These are phyloP conservation scores for Corythoichthys intestinalis DNA, from an alignment of 2,113 vertebrate species.

Conservation along the genomic window DNA sequence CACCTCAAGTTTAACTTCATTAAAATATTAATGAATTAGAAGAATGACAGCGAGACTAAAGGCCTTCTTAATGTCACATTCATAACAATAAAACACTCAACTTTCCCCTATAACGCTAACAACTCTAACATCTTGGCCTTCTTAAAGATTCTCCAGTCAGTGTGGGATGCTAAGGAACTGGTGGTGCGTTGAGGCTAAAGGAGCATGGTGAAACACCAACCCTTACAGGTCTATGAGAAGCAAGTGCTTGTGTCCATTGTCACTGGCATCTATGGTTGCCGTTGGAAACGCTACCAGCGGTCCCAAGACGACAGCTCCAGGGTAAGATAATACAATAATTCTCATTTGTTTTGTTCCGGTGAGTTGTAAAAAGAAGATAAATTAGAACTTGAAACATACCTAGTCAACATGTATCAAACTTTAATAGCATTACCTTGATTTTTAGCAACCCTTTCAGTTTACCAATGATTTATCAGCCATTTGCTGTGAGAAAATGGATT, in stretches of 20 bases:
- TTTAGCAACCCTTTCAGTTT: no score
- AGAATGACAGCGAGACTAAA: no score
- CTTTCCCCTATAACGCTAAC: not conserved
- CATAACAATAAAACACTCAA: no score
- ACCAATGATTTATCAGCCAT: no score
- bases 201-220: slow-evolving; percentile 99
- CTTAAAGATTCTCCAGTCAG: slow-evolving; percentile 68
- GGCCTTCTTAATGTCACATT: no score
- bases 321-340: slow-evolving; percentile 65
- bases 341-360: not conserved
- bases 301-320: slow-evolving; percentile 93
- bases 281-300: slow-evolving; percentile 98
- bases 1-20: no score
- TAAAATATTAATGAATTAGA: no score
- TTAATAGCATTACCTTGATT: no score
- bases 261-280: slow-evolving; percentile 96
- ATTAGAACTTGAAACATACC: no score
- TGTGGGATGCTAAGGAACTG: slow-evolving; percentile 78
- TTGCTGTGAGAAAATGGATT: no score
- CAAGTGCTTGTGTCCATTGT: slow-evolving; percentile 94
- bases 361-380: no score
- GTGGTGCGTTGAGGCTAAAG: slow-evolving; percentile 68
- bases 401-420: no score
- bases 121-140: slow-evolving; percentile 9
- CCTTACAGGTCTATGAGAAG: slow-evolving; percentile 97